Conservation (phyloP, 2,888 invertebrate genomes). For the Dusona sp. region DNA sequence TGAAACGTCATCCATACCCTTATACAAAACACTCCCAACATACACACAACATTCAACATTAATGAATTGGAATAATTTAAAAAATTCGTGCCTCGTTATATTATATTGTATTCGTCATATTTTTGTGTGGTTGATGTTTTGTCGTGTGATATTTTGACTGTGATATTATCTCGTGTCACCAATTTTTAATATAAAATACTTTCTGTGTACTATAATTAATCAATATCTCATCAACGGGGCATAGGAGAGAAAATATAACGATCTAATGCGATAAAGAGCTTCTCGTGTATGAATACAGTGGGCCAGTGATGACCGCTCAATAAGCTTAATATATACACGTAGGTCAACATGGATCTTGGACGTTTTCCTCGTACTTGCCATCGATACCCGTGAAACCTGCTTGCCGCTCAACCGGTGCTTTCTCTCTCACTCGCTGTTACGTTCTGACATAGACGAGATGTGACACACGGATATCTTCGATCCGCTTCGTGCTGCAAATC, state of each 20-base stretch:
- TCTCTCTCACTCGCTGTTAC: slow-evolving; percentile 40
- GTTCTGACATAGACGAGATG: neutral
- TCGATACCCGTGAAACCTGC: slow-evolving; percentile 68
- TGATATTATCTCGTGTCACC: too few species aligned
- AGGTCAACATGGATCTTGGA: slow-evolving; percentile 65
- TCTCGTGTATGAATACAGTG: neutral
- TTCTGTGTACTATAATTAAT: too few species aligned
- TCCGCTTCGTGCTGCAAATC: slow-evolving; percentile 27
- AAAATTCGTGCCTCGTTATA: too few species aligned
- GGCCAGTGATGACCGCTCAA: slow-evolving; percentile 58
- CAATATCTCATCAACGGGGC: too few species aligned
- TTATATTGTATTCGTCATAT: too few species aligned
- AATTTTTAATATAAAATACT: too few species aligned
- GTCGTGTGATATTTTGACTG: too few species aligned
- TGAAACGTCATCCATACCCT: too few species aligned
- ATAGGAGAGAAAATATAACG: neutral
- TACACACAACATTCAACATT: too few species aligned
- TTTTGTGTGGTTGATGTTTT: too few species aligned
- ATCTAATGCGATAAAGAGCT: neutral
- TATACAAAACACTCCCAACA: too few species aligned
- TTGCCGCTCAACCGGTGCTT: slow-evolving; percentile 55
- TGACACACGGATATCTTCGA: slow-evolving; percentile 17
- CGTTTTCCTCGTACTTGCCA: slow-evolving; percentile 66
- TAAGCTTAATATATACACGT: slow-evolving; percentile 40
- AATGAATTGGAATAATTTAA: too few species aligned